Evolutionary conservation across 1,140 invertebrate species (phyloP).

Genomic region (Drosophila pallidifrons): DNA sequence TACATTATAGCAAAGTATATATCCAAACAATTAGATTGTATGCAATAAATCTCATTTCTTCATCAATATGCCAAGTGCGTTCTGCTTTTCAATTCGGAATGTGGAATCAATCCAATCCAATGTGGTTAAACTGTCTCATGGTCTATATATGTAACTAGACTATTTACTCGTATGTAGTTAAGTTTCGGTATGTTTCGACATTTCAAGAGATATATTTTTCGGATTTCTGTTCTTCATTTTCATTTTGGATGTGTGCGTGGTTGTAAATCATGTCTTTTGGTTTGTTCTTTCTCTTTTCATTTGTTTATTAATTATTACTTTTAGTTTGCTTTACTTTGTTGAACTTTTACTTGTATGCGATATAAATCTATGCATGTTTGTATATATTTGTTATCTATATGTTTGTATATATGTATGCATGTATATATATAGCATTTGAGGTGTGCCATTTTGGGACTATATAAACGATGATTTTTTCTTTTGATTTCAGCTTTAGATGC

Average conservation of each 20-base stretch:
- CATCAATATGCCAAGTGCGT: constrained; percentile 52
- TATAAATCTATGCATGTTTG: constrained; percentile 30
- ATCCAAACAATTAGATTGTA: constrained; percentile 83
- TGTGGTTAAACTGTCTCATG: not conserved
- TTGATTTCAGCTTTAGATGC: constrained; percentile 72
- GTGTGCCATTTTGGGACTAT: constrained; percentile 70
- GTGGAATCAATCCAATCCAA: not conserved
- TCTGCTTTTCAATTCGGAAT: not conserved
- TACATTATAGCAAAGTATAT: constrained; percentile 52
- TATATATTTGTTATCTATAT: constrained; percentile 47
- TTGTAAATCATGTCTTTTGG: constrained; percentile 81
- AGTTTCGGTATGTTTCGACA: constrained; percentile 20
- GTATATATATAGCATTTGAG: constrained; percentile 24
- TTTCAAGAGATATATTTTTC: constrained; percentile 34
- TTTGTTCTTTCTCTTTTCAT: constrained; percentile 17
- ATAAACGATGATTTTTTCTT: constrained; percentile 59
- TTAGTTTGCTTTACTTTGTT: constrained; percentile 23
- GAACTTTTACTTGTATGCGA: constrained; percentile 34
- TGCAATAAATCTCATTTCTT: constrained; percentile 72
- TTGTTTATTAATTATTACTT: constrained; percentile 5
- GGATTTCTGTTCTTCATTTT: constrained; percentile 40
- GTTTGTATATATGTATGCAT: constrained; percentile 44
- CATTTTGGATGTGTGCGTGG: constrained; percentile 68
- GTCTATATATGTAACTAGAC: constrained; percentile 1
- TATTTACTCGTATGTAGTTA: constrained; percentile 20